These are phyloP conservation scores for Peromyscus aztecus DNA, from an alignment of 2,797 vertebrate species.

Conservation along the genomic window DNA sequence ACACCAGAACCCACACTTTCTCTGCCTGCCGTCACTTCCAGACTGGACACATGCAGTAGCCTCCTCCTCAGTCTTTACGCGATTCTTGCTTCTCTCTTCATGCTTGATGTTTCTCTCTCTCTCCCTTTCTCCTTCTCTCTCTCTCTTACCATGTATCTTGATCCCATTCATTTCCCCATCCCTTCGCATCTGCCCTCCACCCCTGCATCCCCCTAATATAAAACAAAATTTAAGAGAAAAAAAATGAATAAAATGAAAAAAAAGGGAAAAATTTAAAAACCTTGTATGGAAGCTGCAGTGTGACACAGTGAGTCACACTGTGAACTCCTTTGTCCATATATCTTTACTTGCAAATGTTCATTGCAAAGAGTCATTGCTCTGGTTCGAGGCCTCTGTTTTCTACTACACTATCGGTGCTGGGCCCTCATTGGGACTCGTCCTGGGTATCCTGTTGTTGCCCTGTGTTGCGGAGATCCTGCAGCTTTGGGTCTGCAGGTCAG, in stretches of 20 bases:
- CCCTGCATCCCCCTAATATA: neutral
- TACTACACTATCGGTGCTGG: neutral
- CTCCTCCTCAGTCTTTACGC: neutral
- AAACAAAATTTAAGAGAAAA: neutral
- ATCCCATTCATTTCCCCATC: neutral
- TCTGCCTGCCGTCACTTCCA: fast-evolving
- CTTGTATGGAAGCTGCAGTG: neutral
- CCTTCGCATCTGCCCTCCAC: neutral
- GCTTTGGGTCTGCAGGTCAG: neutral
- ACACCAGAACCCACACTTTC: neutral
- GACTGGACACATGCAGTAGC: fast-evolving
- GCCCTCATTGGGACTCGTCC: neutral
- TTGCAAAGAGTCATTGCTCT: neutral
- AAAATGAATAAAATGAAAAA: neutral
- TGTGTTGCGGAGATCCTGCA: neutral
- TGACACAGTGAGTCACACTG: neutral
- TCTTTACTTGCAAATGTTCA: neutral
- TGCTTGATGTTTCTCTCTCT: neutral
- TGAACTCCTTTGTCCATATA: neutral
- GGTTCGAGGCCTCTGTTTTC: neutral
- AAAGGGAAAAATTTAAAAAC: neutral
- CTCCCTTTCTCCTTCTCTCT: neutral
- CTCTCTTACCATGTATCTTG: neutral
- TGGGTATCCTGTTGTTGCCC: neutral
- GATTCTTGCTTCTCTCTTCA: neutral